Evolutionary conservation across 2,797 vertebrate genomes (phyloP).

Genomic region (Podargus strigoides): DNA sequence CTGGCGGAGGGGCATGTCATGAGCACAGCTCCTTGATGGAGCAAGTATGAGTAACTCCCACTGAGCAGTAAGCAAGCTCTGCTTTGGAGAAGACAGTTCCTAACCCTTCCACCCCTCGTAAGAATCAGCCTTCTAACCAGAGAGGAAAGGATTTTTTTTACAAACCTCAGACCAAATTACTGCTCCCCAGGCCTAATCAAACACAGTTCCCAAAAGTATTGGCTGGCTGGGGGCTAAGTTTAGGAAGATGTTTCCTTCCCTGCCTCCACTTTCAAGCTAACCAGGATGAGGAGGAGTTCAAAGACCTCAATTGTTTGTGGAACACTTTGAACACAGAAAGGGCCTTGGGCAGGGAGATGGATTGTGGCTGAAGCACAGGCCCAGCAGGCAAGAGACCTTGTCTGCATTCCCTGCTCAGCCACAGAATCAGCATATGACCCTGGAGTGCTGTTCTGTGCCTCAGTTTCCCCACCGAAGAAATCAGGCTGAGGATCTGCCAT

Average conservation of each 20-base stretch:
- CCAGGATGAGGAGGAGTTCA: conserved; percentile 51
- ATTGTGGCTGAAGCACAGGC: not conserved
- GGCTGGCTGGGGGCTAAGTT: conserved; percentile 24
- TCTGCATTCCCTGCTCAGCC: not conserved
- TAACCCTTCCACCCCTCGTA: not conserved
- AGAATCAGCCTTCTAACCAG: not conserved
- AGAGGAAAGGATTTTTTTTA: not conserved
- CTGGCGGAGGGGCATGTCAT: not conserved
- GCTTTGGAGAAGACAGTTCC: not conserved
- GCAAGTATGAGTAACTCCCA: not conserved
- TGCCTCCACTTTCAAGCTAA: conserved; percentile 24
- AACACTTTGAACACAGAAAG: conserved; percentile 31
- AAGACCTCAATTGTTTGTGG: conserved; percentile 22
- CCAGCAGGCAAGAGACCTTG: conserved; percentile 5
- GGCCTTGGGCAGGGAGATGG: conserved; percentile 23
- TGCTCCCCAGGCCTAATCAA: conserved; percentile 7
- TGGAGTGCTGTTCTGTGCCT: not conserved
- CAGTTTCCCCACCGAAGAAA: not conserved
- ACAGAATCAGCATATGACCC: not conserved
- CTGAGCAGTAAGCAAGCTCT: not conserved
- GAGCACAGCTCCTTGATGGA: not conserved
- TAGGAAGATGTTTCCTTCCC: conserved; percentile 37
- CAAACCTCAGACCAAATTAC: not conserved
- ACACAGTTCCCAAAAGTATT: not conserved
- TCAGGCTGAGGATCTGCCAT: not conserved